phyloP scores from a whole-genome alignment of 2,797 vertebrate genomes.

The Eptatretus atami region DNA sequence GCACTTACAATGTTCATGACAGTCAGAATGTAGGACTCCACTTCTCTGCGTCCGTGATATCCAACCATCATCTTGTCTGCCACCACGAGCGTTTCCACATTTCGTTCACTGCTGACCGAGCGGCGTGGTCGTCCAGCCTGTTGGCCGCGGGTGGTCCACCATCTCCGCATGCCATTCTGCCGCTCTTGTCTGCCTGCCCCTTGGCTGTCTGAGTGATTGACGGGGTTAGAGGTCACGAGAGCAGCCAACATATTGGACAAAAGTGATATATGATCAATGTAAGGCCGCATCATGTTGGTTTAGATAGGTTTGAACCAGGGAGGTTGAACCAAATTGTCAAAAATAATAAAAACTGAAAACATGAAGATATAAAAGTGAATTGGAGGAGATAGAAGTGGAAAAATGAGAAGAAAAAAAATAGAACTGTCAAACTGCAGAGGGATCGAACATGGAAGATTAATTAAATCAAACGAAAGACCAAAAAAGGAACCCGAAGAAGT shows the following conservation, averaged over 20 bases:
- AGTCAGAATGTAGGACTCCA: constrained; percentile 91
- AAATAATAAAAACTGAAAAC: too few species aligned
- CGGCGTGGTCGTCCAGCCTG: constrained; percentile 43
- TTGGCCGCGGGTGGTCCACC: too few species aligned
- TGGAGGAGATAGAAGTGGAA: too few species aligned
- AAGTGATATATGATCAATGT: constrained; percentile 10
- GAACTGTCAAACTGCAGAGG: too few species aligned
- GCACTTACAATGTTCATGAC: constrained; percentile 99
- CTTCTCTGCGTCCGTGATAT: constrained; percentile 74
- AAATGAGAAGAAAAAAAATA: too few species aligned
- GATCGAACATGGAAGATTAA: too few species aligned
- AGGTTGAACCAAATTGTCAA: neutral
- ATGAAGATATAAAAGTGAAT: too few species aligned
- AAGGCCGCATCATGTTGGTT: too few species aligned
- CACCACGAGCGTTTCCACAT: constrained; percentile 87
- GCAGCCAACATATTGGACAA: constrained; percentile 60
- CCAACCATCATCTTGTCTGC: constrained; percentile 98
- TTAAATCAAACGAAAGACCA: too few species aligned
- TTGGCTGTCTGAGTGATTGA: constrained; percentile 41
- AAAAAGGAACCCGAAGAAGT: too few species aligned
- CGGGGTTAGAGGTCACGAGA: constrained; percentile 22
- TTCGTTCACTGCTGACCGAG: constrained; percentile 65
- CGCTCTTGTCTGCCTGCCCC: constrained; percentile 16
- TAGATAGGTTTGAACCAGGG: neutral
- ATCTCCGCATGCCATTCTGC: too few species aligned